Evolutionary conservation across 1,140 invertebrate species (phyloP), one percentile per base, ranked within the genome.

Genomic region (Zaprionus lachaisei): DNA sequence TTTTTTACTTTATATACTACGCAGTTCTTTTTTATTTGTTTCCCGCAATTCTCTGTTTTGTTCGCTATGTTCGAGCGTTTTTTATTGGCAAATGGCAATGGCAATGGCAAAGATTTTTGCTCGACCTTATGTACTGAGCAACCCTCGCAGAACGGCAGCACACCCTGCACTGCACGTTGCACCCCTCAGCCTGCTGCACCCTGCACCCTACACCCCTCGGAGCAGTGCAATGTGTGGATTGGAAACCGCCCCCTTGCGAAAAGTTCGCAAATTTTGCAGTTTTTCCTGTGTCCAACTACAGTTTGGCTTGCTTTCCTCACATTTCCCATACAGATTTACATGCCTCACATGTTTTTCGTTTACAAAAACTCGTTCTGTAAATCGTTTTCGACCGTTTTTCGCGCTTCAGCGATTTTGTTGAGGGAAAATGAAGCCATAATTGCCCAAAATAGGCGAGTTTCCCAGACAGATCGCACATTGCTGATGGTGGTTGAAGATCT

Each of bases 81-180:
- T 87, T 89, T 89, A 87, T 89, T 89, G 84, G 84, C 81, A 79
- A 87, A 74, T 72, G 15, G 6, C 5, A 87, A 74, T 72, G 15
- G 6, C 5, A 87, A 74, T 72, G 15, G 6, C 5, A 5, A n/a
- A 14, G 20, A 15, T 26, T 56, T 26, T 28, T 6, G 6, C 22
- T 51, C 4, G 20, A 34, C 47, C 51, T 22, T 22, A 54, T 64
- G 28, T 41, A 28, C 38, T 6, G 24, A 31, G 41, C 65, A 68
- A 76, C 73, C 73, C 73, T 72, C 56, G 49, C 54, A 56, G 24
- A 24, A 41, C 68, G 41, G 24, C 12, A 24, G 63, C 63, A 51
- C 17, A 55, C 6, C 24, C 28, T 20, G 41, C 57, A 11, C 15
- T 37, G 28, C 31, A 49, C 1, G 6, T 2, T 9, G 12, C 62